Percentiles rank a stretch among this genome's conserved stretches.
These are phyloP conservation scores for Hemicordylus capensis DNA, from an alignment of 2,113 vertebrate species.

Conservation along the genomic window DNA sequence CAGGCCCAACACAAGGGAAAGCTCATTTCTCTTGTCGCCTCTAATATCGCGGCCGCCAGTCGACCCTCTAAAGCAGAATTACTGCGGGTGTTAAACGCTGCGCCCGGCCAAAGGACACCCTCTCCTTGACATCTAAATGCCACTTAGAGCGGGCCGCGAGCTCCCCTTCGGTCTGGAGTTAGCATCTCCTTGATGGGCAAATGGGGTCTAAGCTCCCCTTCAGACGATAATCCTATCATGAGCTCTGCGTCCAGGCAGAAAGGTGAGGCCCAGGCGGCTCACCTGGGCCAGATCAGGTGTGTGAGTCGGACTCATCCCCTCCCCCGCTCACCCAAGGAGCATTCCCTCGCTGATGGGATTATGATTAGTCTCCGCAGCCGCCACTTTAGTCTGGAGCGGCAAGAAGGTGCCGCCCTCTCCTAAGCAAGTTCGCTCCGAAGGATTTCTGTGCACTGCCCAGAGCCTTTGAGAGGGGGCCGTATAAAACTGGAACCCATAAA, in stretches of 20 bases:
- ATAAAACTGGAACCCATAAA: no score
- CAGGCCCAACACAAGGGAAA: neutral
- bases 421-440: no score
- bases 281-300: neutral
- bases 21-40: neutral
- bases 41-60: neutral
- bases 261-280: neutral
- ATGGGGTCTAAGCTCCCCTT: neutral
- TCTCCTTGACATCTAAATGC: constrained; percentile 23
- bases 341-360: no score
- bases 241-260: neutral
- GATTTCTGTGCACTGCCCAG: no score
- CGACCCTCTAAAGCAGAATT: constrained; percentile 3
- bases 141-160: neutral
- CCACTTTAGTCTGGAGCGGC: neutral
- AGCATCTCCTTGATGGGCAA: neutral
- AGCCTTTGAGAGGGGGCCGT: no score
- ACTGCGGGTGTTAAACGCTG: neutral
- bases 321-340: neutral
- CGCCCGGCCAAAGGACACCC: neutral
- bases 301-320: no score
- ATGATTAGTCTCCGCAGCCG: neutral
- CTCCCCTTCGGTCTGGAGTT: neutral
- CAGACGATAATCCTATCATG: fast-evolving
- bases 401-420: no score